phyloP scores from a whole-genome alignment of 2,797 vertebrate species.

The Neopelma chrysocephalum region DNA sequence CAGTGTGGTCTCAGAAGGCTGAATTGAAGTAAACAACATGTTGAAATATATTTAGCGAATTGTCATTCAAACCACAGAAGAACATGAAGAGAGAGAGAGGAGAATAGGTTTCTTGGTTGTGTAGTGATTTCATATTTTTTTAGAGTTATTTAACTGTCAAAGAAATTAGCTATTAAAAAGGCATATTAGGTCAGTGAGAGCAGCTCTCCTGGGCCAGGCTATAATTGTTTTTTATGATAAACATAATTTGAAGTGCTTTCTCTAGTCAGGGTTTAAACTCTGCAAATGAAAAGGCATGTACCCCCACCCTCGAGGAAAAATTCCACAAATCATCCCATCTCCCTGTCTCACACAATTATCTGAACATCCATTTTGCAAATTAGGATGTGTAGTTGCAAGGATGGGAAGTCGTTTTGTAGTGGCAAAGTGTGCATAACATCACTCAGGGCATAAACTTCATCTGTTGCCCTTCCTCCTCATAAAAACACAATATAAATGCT shows the following conservation, averaged over 20 bases:
- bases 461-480: neutral
- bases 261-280: neutral
- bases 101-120: neutral
- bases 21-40: slow-evolving; percentile 44
- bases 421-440: neutral
- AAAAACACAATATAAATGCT: neutral
- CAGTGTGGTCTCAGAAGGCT: slow-evolving; percentile 25
- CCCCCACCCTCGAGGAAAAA: neutral
- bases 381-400: neutral
- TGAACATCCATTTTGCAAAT: slow-evolving; percentile 26
- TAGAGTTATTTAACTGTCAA: neutral
- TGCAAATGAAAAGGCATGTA: neutral
- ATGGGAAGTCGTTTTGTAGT: neutral
- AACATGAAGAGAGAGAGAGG: neutral
- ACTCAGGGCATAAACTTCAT: neutral
- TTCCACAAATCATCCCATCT: neutral
- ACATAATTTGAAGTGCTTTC: neutral
- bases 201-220: neutral
- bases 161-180: slow-evolving; percentile 33
- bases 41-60: slow-evolving; percentile 46
- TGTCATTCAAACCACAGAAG: slow-evolving; percentile 21
- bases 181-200: neutral
- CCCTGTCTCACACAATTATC: neutral
- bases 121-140: neutral
- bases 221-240: neutral